A percentile compares a stretch with the other conserved stretches of the same genome.
Evolutionary conservation across 2,113 vertebrate species (phyloP).

Genomic region (Forbesichthys papilliferus): DNA sequence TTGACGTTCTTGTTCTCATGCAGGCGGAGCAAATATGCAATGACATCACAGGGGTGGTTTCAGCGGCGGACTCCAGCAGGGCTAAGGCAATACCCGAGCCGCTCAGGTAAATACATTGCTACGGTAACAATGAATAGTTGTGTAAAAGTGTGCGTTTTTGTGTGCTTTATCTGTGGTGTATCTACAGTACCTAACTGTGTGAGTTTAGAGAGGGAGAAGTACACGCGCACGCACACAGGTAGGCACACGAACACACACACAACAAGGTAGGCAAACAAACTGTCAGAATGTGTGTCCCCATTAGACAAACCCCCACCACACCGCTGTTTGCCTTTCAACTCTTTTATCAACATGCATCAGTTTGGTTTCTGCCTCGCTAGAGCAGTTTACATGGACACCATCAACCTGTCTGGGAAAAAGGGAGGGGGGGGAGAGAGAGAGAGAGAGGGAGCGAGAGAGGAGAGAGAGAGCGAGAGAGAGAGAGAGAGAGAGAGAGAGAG

Average conservation of each 20-base stretch:
- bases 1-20: not conserved
- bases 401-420: conserved; percentile 27
- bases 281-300: not conserved
- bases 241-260: too few relatives aligned
- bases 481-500: conserved; percentile 28
- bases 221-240: too few relatives aligned
- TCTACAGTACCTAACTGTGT: not conserved
- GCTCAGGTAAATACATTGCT: conserved; percentile 67
- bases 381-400: conserved; percentile 11
- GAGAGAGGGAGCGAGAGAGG: conserved; percentile 18
- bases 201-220: too few relatives aligned
- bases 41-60: conserved; percentile 76
- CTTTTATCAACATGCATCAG: conserved; percentile 7
- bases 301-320: not conserved
- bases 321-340: conserved; percentile 11
- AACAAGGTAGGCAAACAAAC: not conserved
- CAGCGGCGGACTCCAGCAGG: conserved; percentile 57
- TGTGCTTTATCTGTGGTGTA: not conserved
- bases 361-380: conserved; percentile 36
- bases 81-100: conserved; percentile 59
- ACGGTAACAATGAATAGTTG: not conserved
- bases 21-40: conserved; percentile 81
- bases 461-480: conserved; percentile 13
- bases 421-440: conserved; percentile 7
- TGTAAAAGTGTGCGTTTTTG: not conserved